phyloP scores from a whole-genome alignment of 1,140 invertebrate genomes.

The Coptotermes formosanus region DNA sequence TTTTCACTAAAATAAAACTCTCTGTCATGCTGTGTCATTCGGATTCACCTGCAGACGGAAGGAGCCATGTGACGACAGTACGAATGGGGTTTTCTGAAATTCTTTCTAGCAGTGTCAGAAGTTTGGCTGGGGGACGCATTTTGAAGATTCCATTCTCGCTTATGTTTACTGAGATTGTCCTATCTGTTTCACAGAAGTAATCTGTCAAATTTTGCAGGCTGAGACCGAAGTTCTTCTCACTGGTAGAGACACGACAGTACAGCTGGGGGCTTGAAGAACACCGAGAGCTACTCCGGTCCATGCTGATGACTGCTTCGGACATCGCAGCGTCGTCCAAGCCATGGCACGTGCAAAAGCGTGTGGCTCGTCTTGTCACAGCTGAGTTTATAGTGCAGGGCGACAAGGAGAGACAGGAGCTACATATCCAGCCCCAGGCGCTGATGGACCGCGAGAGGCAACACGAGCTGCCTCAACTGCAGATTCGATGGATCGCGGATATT shows the following conservation, averaged over 20 bases:
- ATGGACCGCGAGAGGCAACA: slow-evolving; percentile 50
- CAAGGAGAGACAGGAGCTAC: slow-evolving; percentile 60
- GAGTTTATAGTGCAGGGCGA: slow-evolving; percentile 57
- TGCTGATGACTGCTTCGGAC: slow-evolving; percentile 71
- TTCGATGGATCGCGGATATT: slow-evolving; percentile 49
- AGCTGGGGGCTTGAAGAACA: slow-evolving; percentile 56
- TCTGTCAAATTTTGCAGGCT: slow-evolving; percentile 46
- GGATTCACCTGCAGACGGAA: no score
- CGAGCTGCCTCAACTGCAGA: slow-evolving; percentile 49
- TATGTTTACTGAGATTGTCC: no score
- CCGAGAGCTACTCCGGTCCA: slow-evolving; percentile 54
- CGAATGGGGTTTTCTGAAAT: no score
- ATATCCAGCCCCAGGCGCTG: slow-evolving; percentile 50
- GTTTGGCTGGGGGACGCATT: no score
- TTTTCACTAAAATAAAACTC: no score
- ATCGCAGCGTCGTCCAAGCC: slow-evolving; percentile 66
- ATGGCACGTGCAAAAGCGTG: slow-evolving; percentile 60
- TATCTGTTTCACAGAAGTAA: not conserved
- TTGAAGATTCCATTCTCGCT: no score
- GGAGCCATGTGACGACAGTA: no score
- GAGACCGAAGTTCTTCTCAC: slow-evolving; percentile 55
- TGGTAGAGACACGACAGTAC: slow-evolving; percentile 51
- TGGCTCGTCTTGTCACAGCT: slow-evolving; percentile 47
- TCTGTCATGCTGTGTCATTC: no score
- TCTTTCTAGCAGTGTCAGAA: no score